Evolutionary conservation across 2,797 vertebrate genomes (phyloP), one percentile per base, ranked within the genome.

Genomic region (Lagothrix lagotricha): DNA sequence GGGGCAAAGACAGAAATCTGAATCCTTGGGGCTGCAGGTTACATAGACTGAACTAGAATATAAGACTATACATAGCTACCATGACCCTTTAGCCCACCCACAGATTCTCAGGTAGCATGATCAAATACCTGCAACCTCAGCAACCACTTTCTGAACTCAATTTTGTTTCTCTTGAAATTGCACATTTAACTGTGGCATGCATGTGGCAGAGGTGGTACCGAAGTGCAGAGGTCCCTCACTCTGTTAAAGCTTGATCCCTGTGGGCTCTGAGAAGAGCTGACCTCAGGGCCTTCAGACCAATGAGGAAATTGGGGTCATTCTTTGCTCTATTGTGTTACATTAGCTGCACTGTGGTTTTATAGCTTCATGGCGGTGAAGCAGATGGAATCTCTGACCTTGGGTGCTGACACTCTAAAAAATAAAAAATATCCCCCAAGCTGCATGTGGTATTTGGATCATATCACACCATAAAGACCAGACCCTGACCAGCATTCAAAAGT

Each of bases 301-400:
- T 72, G 88, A 93, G 79, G 97, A 98, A 97, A 98, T 97, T 98
- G 94, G 82, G 97, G 96, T 98, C 97, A 86, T 46, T 94, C 75
- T 92, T 94, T 92, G 93, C 52, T 96, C 93, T 97, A 17, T 80
- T 93, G 92, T 96, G 67, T 96, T 96, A 77, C 88, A 94, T 97
- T 97, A 92, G 44, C 64, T 84, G 46, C 90, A 50, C 58, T 88
- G 48, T 94, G 90, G 85, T 92, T 97, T 97, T 93, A 94, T 90
- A 95, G 95, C 83, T 97, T 97, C 72, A 91, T 84, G 88, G 97
- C 95, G 92, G 90, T 88, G 19, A 96, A 97, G 90, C 93, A 98
- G 97, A 97, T 96, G 58, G 90, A 97, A 81, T 97, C 70, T 12
- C 93, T 96, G 94, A 97, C 96, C 95, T 97, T 97, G 81, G 50